Base-by-base conservation (phyloP, 2,113 vertebrate genomes). In the Strigops habroptila region DNA sequence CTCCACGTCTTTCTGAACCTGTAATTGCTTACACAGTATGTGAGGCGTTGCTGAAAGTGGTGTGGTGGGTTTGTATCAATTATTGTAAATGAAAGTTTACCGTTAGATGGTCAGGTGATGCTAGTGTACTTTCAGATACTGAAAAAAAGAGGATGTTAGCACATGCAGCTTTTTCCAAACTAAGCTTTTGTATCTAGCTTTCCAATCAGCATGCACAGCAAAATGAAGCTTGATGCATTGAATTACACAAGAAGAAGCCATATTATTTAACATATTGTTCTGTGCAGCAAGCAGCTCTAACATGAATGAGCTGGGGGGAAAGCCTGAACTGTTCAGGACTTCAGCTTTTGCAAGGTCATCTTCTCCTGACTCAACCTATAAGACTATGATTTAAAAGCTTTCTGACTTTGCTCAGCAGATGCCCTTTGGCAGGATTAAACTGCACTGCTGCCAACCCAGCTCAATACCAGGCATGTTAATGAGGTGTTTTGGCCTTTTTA, bases 391-490 rank as follows among this genome's bases (percentile, higher is more conserved):
- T 83, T 88, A 86, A 93, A 96, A 86, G 95, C 93, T 75, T 90
- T 88, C 69, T 91, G 90, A 80, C 74, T 81, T 95, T 95, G 62
- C 80, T 88, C 23, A 44, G 53, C 25, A 80, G 75, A 53, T 86
- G 71, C 86, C 77, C 63, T 90, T 82, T 89, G 94, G 96, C 80
- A 97, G 53, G 68, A 92, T 80, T 92, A 85, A 63, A 82, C 70
- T n/a, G 80, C 23, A 6, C n/a, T 1, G 5, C 53, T 95, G 96
- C 96, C 95, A 97, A 68, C 92, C 78, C 75, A 74, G 78, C 73
- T 90, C 49, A 88, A 65, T 95, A 82, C 41, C 52, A 70, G 84
- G 90, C 92, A 96, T 94, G 82, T 94, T 96, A 95, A 94, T 94
- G 62, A 95, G 86, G 53, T 76, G 76, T 55, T 79, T 82, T 81